Base-by-base conservation (phyloP, 2,888 invertebrate genomes). In the Melipona beecheii region DNA sequence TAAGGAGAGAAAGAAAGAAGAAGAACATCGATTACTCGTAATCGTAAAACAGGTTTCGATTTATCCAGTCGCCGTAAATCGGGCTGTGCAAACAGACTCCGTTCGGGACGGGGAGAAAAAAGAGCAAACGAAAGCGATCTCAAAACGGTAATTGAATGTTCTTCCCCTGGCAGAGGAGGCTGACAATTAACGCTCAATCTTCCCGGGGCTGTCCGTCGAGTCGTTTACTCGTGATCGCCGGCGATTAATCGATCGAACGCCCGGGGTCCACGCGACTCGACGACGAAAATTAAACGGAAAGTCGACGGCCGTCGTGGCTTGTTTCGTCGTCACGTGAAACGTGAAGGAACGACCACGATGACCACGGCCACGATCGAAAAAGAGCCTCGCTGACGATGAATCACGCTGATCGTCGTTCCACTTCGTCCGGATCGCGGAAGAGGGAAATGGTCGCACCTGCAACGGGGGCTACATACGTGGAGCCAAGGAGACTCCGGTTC, bases 341-440 rank as follows among this genome's bases (percentile, higher is more conserved):
- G 62, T 49, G 31, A 27, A 54, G 36, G 13, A 75, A 69, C 64
- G 69, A n/a, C 75, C 11, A 49, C 58, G 78, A 73, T 64, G 64
- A 50, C 70, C 31, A 31, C 62, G 27, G 24, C 58, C 24, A 43
- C 36, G 66, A 84, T 76, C 71, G 50, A 77, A 64, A 62, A 74
- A 49, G 43, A 24, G 19, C 74, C n/a, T n/a, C 15, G 43, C 31
- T 31, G 31, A 31, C 72, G 68, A 81, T 77, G 60, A 85, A 78
- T 84, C 81, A 80, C 43, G 50, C 58, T 64, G 78, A 70, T 50
- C 31, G 62, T 64, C 75, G 56, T 60, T 75, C 21, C 73, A 64
- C 50, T 31, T 49, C 60, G 24, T 31, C 1, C 31, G 43, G 43
- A 66, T 65, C 56, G 65, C 54, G 70, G 50, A 54, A 62, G 50